phyloP scores from a whole-genome alignment of 2,888 invertebrate genomes.

The Pseudococcus viburni region DNA sequence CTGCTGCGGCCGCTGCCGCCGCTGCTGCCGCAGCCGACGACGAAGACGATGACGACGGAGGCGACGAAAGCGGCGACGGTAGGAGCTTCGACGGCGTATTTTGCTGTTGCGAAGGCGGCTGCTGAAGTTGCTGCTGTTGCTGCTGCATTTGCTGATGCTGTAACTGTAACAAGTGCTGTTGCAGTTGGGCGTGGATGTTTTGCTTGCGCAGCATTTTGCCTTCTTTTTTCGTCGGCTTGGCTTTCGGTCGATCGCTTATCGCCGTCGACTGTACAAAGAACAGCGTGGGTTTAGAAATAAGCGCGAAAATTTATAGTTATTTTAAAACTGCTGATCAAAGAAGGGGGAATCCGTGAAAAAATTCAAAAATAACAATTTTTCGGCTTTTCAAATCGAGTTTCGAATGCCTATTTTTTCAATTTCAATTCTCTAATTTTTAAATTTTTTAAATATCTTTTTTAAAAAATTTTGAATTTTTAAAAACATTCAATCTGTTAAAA shows the following conservation, averaged over 20 bases:
- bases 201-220: slow-evolving; percentile 80
- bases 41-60: not conserved
- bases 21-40: not conserved
- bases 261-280: slow-evolving; percentile 77
- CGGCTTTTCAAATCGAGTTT: too few relatives aligned
- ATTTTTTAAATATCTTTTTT: too few relatives aligned
- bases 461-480: too few relatives aligned
- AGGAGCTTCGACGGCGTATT: slow-evolving; percentile 66
- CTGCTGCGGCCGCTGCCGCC: not conserved
- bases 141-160: slow-evolving; percentile 68
- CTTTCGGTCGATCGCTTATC: slow-evolving; percentile 87
- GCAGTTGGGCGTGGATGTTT: slow-evolving; percentile 65
- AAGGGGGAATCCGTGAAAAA: too few relatives aligned
- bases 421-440: too few relatives aligned
- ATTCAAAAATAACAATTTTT: too few relatives aligned
- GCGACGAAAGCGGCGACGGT: slow-evolving; percentile 54
- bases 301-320: not conserved
- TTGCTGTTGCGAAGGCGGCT: slow-evolving; percentile 67
- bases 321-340: not conserved
- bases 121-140: slow-evolving; percentile 66
- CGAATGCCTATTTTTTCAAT: too few relatives aligned
- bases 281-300: not conserved
- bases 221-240: slow-evolving; percentile 86
- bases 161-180: slow-evolving; percentile 57
- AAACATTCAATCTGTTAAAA: too few relatives aligned